A percentile compares a stretch with the other conserved stretches of the same genome.
These are phyloP conservation scores for Polyploca ridens DNA, from an alignment of 2,888 invertebrate genomes.

Conservation along the genomic window DNA sequence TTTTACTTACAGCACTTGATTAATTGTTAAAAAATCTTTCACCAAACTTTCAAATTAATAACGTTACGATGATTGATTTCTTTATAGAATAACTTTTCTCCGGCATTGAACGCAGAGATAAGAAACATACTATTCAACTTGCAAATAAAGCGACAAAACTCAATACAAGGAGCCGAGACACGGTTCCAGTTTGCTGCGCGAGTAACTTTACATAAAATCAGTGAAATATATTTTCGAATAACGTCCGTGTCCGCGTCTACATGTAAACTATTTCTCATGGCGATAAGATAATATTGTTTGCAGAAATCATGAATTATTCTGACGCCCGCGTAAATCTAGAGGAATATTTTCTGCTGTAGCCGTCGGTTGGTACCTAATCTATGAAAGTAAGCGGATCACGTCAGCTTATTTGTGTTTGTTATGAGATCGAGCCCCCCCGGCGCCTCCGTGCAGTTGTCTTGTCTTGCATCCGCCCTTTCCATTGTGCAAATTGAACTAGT, in stretches of 20 bases:
- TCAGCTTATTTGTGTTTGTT: constrained; percentile 83
- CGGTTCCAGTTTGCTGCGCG: constrained; percentile 47
- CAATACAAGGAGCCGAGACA: constrained; percentile 54
- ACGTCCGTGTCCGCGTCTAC: constrained; percentile 55
- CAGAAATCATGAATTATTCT: constrained; percentile 66
- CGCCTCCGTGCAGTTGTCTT: constrained; percentile 61
- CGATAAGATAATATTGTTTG: constrained; percentile 66
- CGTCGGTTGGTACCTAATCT: constrained; percentile 62
- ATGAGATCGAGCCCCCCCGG: constrained; percentile 74
- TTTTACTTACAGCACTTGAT: not conserved
- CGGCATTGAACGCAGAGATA: constrained; percentile 23
- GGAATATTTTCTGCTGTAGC: constrained; percentile 60
- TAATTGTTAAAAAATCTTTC: not conserved
- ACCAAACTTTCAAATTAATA: not conserved
- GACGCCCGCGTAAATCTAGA: constrained; percentile 49
- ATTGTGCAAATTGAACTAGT: constrained; percentile 62
- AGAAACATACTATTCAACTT: constrained; percentile 41
- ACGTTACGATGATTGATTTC: constrained; percentile 4
- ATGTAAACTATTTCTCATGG: constrained; percentile 67
- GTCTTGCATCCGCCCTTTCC: constrained; percentile 53
- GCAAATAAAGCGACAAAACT: constrained; percentile 52
- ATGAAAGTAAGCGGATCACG: constrained; percentile 81
- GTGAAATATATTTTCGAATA: constrained; percentile 58
- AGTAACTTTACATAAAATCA: constrained; percentile 53
- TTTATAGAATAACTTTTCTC: not conserved